These are phyloP conservation scores for Thalassophryne amazonica DNA, from an alignment of 2,797 vertebrate genomes.

Conservation along the genomic window DNA sequence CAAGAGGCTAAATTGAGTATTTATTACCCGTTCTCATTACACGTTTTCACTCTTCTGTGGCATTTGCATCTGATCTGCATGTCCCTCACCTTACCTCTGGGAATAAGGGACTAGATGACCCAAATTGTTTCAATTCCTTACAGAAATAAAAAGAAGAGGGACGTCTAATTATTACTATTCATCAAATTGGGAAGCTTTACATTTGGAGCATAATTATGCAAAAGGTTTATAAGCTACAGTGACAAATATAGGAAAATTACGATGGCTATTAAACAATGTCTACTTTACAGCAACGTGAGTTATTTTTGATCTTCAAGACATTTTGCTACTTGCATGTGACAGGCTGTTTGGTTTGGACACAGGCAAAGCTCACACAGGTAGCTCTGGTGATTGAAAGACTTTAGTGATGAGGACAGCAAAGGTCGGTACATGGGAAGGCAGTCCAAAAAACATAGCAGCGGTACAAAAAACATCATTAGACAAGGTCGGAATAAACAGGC, in stretches of 20 bases:
- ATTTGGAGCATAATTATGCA: conserved; percentile 53
- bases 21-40: conserved; percentile 75
- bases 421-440: too few species aligned
- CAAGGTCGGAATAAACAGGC: too few species aligned
- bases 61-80: conserved; percentile 82
- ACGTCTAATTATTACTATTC: conserved; percentile 73
- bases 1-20: conserved; percentile 82
- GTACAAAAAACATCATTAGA: too few species aligned
- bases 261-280: too few species aligned
- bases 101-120: conserved; percentile 77
- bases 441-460: too few species aligned
- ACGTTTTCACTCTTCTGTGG: conserved; percentile 68
- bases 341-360: too few species aligned
- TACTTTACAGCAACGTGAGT: too few species aligned
- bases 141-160: conserved; percentile 52
- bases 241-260: conserved; percentile 23
- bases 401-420: too few species aligned
- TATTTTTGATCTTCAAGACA: too few species aligned
- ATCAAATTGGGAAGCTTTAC: conserved; percentile 73
- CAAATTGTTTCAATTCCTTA: conserved; percentile 76
- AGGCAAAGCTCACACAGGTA: too few species aligned
- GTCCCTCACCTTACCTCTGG: conserved; percentile 66
- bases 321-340: too few species aligned
- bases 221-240: conserved; percentile 36
- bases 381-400: too few species aligned